Conservation (phyloP, 1,140 invertebrate genomes). For the Caenorhabditis brenneri region DNA sequence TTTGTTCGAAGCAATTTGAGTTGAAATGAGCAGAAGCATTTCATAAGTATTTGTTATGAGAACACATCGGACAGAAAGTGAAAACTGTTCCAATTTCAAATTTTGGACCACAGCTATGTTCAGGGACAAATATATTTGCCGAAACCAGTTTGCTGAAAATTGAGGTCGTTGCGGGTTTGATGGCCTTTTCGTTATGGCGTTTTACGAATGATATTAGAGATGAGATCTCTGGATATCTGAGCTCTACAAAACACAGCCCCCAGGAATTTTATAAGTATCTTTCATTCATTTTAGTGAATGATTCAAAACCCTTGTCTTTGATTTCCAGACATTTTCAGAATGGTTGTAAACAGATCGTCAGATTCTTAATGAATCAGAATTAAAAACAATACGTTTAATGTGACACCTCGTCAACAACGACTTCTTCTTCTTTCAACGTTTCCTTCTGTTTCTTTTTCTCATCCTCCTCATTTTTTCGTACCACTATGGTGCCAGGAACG, state of each 20-base stretch:
- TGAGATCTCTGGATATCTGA: too few species aligned
- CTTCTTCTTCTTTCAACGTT: background rate
- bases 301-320: too few species aligned
- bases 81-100: background rate
- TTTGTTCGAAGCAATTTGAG: background rate
- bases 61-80: background rate
- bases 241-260: too few species aligned
- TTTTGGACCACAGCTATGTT: background rate
- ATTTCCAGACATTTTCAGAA: too few species aligned
- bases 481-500: conserved; percentile 8
- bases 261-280: too few species aligned
- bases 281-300: too few species aligned
- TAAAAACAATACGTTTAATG: conserved; percentile 8
- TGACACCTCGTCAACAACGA: conserved; percentile 2
- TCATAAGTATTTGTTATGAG: background rate
- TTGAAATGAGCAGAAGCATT: background rate
- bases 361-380: conserved; percentile 15
- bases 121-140: background rate
- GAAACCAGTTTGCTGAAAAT: too few species aligned
- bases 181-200: too few species aligned
- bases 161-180: too few species aligned
- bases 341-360: background rate
- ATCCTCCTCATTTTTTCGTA: background rate
- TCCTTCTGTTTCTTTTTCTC: background rate
- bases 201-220: too few species aligned